Evolutionary conservation across 35 echinoderm and acorn worm species (phyloP), one percentile per base, ranked within the genome.

Genomic region (Patiria miniata): DNA sequence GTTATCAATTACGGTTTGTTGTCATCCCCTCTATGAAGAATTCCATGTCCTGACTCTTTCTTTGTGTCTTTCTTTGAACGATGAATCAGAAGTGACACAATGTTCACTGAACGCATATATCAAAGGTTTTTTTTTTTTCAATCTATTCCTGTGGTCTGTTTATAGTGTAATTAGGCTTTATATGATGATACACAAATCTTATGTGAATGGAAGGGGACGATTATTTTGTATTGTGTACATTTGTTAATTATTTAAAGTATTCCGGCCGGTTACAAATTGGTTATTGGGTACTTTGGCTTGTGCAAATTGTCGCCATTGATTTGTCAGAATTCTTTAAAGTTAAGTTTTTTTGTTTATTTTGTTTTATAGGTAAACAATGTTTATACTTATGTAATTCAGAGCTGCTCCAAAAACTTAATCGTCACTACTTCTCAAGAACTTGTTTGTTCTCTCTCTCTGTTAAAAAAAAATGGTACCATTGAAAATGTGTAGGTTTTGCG

Each of bases 131-230:
- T 73, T 73, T 32, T 73, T 73, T 30, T 73, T n/a, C n/a, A n/a
- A n/a, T n/a, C n/a, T n/a, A n/a, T n/a, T n/a, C n/a, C n/a, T n/a
- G n/a, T n/a, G n/a, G n/a, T n/a, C 14, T 73, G 65, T 73, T 73
- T 73, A 73, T 73, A 73, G 65, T 73, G 65, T 73, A 73, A 73
- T 73, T 73, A 73, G 23, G 15, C 3, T 73, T 73, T 26, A 30
- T 73, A 47, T 12, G 42, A 47, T 73, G 23, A 73, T 73, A 73
- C 65, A 73, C 57, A 60, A 60, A 36, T 26, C 29, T 73, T 22
- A 73, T 73, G 65, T 26, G 65, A 30, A 14, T 73, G 34, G 21
- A 14, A 73, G n/a, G n/a, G n/a, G 29, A 32, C 29, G 32, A 14
- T 10, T 73, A 0, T 34, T 73, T 73, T 34, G 34, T 73, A 36